Percentiles rank a stretch among this genome's conserved stretches.
Evolutionary conservation across 2,888 invertebrate species (phyloP).

Genomic region (Thymelicus sylvestris): DNA sequence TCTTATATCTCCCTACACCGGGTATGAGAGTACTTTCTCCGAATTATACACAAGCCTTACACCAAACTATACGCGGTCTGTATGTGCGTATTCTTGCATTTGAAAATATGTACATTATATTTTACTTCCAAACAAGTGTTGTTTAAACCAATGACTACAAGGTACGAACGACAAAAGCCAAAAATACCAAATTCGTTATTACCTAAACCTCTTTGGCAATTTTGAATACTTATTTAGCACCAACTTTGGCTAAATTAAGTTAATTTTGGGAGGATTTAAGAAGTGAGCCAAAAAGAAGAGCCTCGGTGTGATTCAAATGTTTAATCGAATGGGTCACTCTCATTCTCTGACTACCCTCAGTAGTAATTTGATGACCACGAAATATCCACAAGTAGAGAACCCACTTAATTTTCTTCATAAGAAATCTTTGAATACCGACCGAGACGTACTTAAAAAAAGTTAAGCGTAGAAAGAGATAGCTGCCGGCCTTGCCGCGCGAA

Average conservation of each 20-base stretch:
- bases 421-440: constrained; percentile 7
- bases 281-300: constrained; percentile 32
- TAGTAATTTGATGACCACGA: no score
- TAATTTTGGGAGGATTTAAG: constrained; percentile 40
- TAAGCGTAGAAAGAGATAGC: constrained; percentile 14
- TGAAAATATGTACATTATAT: not conserved
- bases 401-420: not conserved
- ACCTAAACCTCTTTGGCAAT: constrained; percentile 58
- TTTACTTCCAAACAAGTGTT: constrained; percentile 27
- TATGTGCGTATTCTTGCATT: constrained; percentile 18
- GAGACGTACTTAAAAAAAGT: constrained; percentile 13
- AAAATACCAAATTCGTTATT: constrained; percentile 37
- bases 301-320: constrained; percentile 1
- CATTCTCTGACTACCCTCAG: no score
- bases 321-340: not conserved
- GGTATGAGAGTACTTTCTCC: not conserved
- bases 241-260: constrained; percentile 64
- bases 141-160: constrained; percentile 2
- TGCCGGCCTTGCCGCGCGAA: constrained; percentile 34
- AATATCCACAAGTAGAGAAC: no score
- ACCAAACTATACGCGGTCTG: not conserved
- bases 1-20: not conserved
- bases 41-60: constrained; percentile 9
- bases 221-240: constrained; percentile 61
- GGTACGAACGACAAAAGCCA: constrained; percentile 8